Evolutionary conservation across 2,113 vertebrate species (phyloP).

Genomic region (Lagenorhynchus albirostris): DNA sequence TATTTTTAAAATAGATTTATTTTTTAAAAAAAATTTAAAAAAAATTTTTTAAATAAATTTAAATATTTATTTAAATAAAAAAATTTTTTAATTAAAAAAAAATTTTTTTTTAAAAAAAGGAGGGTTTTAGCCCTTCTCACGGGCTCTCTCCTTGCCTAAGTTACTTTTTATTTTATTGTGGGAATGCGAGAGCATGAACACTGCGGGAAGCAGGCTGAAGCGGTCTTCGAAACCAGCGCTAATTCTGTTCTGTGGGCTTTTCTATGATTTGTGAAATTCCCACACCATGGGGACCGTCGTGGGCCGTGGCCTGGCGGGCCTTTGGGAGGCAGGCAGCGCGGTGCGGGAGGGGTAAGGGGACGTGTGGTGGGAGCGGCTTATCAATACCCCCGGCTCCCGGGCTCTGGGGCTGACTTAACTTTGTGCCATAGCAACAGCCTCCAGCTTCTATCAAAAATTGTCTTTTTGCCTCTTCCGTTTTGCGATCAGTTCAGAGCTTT

Average conservation of each 20-base stretch:
- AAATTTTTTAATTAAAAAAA: too few species aligned
- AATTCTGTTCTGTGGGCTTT: neutral
- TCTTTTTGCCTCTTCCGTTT: neutral
- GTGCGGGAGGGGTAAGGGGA: too few species aligned
- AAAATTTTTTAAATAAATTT: too few species aligned
- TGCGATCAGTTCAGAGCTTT: neutral
- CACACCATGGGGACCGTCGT: neutral
- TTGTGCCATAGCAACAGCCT: neutral
- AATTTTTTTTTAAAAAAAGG: too few species aligned
- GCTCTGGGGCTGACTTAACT: neutral
- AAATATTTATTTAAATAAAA: too few species aligned
- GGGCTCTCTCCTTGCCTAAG: neutral
- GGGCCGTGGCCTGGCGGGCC: neutral
- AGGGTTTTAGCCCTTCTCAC: neutral
- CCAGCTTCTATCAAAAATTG: neutral
- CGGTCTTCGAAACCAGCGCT: neutral
- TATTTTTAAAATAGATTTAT: neutral
- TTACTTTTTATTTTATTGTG: neutral
- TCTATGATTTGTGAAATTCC: neutral
- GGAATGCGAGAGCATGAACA: neutral
- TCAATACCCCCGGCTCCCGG: neutral
- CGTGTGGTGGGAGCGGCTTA: fast-evolving
- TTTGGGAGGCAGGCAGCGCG: neutral
- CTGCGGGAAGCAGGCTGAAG: neutral
- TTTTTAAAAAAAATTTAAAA: too few species aligned